Base-by-base conservation (phyloP, 2,888 invertebrate genomes). In the Limenitis camilla region DNA sequence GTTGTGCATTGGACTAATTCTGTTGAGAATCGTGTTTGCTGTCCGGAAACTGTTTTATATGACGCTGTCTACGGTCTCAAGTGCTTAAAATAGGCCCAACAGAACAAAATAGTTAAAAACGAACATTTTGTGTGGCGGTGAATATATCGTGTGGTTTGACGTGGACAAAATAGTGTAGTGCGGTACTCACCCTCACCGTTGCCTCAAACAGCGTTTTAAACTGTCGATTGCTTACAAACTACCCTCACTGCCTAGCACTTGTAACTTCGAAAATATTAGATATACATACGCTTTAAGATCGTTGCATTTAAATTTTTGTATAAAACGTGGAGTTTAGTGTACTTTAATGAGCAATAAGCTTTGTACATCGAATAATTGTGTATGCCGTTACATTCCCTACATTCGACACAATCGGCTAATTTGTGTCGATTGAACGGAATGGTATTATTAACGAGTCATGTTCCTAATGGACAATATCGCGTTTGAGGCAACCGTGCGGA, bases 391-490 rank as follows among this genome's bases (percentile, higher is more conserved):
- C 35, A 61, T 60, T 61, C 55, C 42, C 49, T 62, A 30, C 61
- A 53, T 54, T 29, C 35, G 62, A 55, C 55, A 49, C 60, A 53
- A 53, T 47, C 51, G 56, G 56, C 52, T 52, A 56, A 49, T 33
- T 19, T 56, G 61, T 54, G 61, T 51, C 53, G 29, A 40, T 49
- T 52, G 58, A 10, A 60, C 46, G 31, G 59, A 50, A 53, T 47
- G 36, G 44, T 35, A 42, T 11, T 60, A 39, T 56, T 54, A 51
- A 54, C 45, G 49, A 43, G 53, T 60, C 61, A 65, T 67, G 69
- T 69, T 69, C 69, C 69, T 69, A 68, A 47, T 51, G 52, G 52
- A 50, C 8, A 27, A 47, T 52, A 45, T 49, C 54, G 55, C 53
- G 49, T 51, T 35, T 59, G 49, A 63, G 58, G 63, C 66, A 61